phyloP scores from a whole-genome alignment of 2,888 invertebrate genomes.

The Doris montereyensis region DNA sequence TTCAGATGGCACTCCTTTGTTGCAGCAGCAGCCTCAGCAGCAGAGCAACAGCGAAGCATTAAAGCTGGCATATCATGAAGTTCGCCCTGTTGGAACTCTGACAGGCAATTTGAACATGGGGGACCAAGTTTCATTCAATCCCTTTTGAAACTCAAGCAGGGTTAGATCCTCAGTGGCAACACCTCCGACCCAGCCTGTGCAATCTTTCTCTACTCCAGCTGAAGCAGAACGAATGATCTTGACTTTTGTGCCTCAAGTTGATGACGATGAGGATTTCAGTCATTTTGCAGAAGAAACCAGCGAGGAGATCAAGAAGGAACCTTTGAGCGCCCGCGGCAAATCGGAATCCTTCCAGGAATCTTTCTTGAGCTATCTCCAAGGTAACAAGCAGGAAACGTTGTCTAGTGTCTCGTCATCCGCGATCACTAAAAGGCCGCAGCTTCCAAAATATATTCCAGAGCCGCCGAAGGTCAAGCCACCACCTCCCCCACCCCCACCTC shows the following conservation, averaged over 20 bases:
- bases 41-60: neutral
- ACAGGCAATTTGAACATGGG: too few species aligned
- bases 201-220: neutral
- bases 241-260: conserved; percentile 44
- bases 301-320: conserved; percentile 30
- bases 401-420: conserved; percentile 66
- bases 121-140: too few species aligned
- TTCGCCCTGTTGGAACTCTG: conserved; percentile 27
- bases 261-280: conserved; percentile 65
- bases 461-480: conserved; percentile 55
- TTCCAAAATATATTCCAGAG: conserved; percentile 70
- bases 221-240: conserved; percentile 29
- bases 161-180: conserved; percentile 7
- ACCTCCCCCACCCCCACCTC: conserved; percentile 40
- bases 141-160: conserved; percentile 27
- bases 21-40: conserved; percentile 30
- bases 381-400: conserved; percentile 69
- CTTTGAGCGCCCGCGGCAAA: neutral
- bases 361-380: conserved; percentile 68
- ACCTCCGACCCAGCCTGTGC: neutral
- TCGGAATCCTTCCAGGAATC: conserved; percentile 60
- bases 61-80: conserved; percentile 37
- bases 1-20: conserved; percentile 23
- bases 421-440: conserved; percentile 61
- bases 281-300: conserved; percentile 51